Conservation (phyloP, 2,113 vertebrate species). For the Ceuthmochares aereus region DNA sequence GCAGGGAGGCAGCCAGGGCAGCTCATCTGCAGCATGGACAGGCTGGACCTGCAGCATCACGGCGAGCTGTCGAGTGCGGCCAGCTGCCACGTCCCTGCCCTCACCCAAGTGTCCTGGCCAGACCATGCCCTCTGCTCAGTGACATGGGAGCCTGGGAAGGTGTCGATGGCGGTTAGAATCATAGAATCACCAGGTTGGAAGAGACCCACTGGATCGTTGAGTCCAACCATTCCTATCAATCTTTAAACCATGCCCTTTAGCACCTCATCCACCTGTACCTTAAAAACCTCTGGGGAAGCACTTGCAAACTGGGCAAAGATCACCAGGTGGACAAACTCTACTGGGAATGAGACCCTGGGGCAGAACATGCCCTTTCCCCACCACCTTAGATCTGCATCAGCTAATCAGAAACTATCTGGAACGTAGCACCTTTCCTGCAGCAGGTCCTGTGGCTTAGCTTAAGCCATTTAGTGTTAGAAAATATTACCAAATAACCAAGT, state of each 20-base stretch:
- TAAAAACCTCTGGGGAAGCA: fast-evolving
- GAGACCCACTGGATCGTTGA: no score
- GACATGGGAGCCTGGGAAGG: neutral
- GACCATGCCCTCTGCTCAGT: neutral
- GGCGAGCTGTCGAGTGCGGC: neutral
- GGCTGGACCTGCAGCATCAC: neutral
- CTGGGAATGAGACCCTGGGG: neutral
- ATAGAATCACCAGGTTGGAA: no score
- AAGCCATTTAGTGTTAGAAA: neutral
- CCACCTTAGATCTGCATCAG: neutral
- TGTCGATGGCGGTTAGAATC: fast-evolving
- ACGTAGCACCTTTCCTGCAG: neutral
- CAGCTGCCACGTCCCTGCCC: neutral
- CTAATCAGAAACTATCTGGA: neutral
- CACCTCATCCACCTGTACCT: no score
- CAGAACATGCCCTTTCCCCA: neutral
- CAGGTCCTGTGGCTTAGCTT: neutral
- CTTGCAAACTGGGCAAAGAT: neutral
- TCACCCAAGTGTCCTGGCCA: neutral
- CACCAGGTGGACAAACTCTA: no score
- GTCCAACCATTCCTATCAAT: no score
- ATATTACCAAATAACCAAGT: neutral
- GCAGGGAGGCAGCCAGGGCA: neutral
- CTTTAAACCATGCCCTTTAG: no score
- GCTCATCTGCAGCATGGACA: fast-evolving